Evolutionary conservation across 2,797 vertebrate species (phyloP), one percentile per base, ranked within the genome.

Genomic region (Scolopax rusticola): DNA sequence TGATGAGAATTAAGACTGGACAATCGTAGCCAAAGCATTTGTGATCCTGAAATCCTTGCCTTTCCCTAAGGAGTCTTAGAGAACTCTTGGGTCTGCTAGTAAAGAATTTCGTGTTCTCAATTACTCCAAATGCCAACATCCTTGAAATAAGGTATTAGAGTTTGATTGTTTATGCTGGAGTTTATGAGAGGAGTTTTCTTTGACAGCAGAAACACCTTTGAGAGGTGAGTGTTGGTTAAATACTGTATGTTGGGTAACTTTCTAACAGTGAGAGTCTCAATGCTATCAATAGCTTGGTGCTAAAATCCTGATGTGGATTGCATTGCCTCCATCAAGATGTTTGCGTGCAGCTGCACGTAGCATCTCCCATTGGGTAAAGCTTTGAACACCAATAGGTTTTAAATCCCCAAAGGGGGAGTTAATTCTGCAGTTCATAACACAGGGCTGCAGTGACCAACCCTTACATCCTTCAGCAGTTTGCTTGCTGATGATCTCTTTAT

Each of bases 41-140:
- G 53, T 71, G 50, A 57, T 79, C 56, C 89, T 90, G 51, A 77
- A 88, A 68, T 84, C 38, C 50, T 67, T 63, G 38, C 51, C 27
- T 84, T 93, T 82, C 40, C 61, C 6, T 75, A 28, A 64, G 45
- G 61, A 90, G 41, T 74, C 59, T 68, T 90, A 12, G 65, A 81
- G 53, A 81, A 5, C 33, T 78, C 50, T 84, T 4, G 1, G 38
- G 73, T 82, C 50, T 87, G 32, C 47, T 69, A 47, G 45, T 75
- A 57, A 75, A 76, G 70, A 89, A 50, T 76, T 79, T 92, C 36
- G 76, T 57, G 24, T 2, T 1, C 48, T 92, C 38, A 18, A 45
- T 89, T 95, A 64, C 28, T 83, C 78, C 77, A 78, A 43, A 28
- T 89, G 36, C 87, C 81, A 78, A 28, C 63, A 92, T 28, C 11